These are phyloP conservation scores for Pampusana beccarii DNA, from an alignment of 2,113 vertebrate species.

Conservation along the genomic window DNA sequence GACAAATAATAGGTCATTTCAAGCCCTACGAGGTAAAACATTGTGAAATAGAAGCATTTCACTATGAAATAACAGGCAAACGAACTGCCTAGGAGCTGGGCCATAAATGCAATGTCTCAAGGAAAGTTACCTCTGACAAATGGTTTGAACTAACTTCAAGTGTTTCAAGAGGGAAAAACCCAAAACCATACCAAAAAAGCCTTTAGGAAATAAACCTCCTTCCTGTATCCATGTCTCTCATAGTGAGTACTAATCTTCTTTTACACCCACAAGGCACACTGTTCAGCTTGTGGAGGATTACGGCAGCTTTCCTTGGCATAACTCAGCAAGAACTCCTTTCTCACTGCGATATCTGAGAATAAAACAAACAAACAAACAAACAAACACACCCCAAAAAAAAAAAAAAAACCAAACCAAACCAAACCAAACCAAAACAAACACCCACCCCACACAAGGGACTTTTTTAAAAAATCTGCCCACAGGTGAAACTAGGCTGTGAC, in stretches of 20 bases:
- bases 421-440: too few species aligned
- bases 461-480: neutral
- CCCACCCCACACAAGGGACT: neutral
- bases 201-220: neutral
- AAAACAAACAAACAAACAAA: neutral
- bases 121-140: neutral
- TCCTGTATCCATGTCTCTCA: neutral
- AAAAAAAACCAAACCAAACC: too few species aligned
- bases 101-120: neutral
- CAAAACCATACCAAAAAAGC: neutral
- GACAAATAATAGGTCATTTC: neutral
- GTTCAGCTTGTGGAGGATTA: neutral
- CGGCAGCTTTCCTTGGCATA: neutral
- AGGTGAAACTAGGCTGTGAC: constrained; percentile 9
- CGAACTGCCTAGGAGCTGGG: neutral
- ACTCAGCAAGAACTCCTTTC: neutral
- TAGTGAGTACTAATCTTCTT: neutral
- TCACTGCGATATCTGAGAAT: neutral
- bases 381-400: too few species aligned
- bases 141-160: neutral
- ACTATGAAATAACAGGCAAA: neutral
- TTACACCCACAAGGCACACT: neutral
- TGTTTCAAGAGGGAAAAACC: neutral
- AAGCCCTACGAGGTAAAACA: neutral
- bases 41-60: neutral